Conservation (phyloP, 2,113 vertebrate species). For the Xenotilapia longispinis region DNA sequence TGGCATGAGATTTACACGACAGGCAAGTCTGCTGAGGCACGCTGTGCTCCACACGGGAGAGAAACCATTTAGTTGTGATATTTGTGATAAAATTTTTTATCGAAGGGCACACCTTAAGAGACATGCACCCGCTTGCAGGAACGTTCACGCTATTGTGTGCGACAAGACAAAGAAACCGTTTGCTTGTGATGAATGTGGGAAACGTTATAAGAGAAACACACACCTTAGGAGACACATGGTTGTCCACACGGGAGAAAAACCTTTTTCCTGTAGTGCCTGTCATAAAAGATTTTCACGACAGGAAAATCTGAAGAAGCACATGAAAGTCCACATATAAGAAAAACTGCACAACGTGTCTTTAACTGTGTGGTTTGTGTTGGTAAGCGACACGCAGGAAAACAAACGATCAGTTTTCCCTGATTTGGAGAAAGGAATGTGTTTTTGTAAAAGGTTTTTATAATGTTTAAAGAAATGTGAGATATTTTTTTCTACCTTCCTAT, state of each 20-base stretch:
- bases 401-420: accelerated
- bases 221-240: not conserved
- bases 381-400: not conserved
- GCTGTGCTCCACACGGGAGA: not conserved
- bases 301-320: not conserved
- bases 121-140: not conserved
- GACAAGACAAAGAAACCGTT: not conserved
- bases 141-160: not conserved
- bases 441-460: not conserved
- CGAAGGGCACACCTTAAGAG: not conserved
- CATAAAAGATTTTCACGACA: not conserved
- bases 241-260: not conserved
- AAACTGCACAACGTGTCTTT: not conserved
- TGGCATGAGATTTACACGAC: not conserved
- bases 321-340: not conserved
- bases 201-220: not conserved
- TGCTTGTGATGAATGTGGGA: not conserved
- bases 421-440: not conserved
- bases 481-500: not conserved
- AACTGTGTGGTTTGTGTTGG: not conserved
- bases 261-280: not conserved
- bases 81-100: not conserved
- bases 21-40: not conserved
- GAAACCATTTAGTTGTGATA: not conserved
- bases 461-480: not conserved